Evolutionary conservation across 2,888 invertebrate genomes (phyloP).

Genomic region (Eupithecia insigniata): DNA sequence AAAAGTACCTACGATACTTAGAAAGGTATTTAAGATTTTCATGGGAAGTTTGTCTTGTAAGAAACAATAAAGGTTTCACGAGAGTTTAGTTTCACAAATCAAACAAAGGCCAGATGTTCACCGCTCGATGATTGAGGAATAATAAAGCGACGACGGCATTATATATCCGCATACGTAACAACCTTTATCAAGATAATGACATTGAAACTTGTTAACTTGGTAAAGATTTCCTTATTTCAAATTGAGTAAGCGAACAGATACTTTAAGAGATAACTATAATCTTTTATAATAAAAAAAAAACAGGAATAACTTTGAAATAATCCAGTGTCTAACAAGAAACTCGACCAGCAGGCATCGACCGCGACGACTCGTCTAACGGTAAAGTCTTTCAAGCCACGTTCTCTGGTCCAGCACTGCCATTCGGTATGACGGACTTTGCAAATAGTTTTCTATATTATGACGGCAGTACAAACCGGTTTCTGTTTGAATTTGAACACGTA

Average conservation of each 20-base stretch:
- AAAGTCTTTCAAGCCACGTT: conserved; percentile 65
- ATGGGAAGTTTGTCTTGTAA: not conserved
- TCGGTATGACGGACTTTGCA: conserved; percentile 52
- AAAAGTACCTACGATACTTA: not conserved
- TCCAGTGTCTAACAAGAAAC: conserved; percentile 50
- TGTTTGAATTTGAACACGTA: conserved; percentile 77
- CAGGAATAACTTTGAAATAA: conserved; percentile 17
- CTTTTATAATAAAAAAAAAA: not conserved
- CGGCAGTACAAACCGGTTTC: conserved; percentile 72
- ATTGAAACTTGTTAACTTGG: conserved; percentile 71
- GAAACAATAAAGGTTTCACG: conserved; percentile 13
- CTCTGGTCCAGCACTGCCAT: conserved; percentile 51
- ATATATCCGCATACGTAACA: conserved; percentile 77
- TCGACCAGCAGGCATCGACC: conserved; percentile 61
- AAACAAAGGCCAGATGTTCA: conserved; percentile 69
- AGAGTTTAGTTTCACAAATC: conserved; percentile 30
- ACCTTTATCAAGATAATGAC: conserved; percentile 74
- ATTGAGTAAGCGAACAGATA: conserved; percentile 28
- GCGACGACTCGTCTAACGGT: conserved; percentile 71
- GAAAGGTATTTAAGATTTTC: not conserved
- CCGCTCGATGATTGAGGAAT: conserved; percentile 65
- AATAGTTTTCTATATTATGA: conserved; percentile 62
- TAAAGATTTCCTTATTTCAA: conserved; percentile 65
- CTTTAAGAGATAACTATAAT: not conserved
- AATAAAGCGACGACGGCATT: conserved; percentile 67